Base-by-base conservation (phyloP, 30 jellyfish, hydroid and myxozoan genomes). In the Cassiopea xamachana region DNA sequence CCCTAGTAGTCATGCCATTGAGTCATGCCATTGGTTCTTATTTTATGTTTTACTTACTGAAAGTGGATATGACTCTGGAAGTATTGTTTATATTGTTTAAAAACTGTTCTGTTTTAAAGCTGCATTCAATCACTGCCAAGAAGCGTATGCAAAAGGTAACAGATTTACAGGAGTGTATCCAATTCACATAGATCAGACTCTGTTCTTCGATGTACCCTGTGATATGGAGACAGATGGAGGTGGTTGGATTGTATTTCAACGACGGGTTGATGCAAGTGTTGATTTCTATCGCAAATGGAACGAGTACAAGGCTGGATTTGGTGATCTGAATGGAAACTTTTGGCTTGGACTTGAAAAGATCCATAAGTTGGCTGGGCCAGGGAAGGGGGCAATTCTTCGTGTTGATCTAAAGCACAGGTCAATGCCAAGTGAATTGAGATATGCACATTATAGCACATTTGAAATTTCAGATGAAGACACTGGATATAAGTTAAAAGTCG, bases 191-290 rank as follows among this genome's bases (percentile, higher is more conserved):
- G 39, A 4, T 44, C 74, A 49, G 12, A 44, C 49, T 8, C 50
- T 1, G 5, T 16, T 69, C 55, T 82, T 68, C 60, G 19, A 61
- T n/a, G 89, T 77, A 47, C 64, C 58, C 75, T 87, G 94, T 58
- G 94, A 87, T 58, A 87, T 87, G 94, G 59, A 60, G 16, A 77
- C 94, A 19, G 88, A 87, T 60, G 94, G 89, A 15, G 94, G 94
- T 1, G 94, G 94, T 1, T 87, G 94, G 94, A 87, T 87, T 50
- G 88, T 87, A 17, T 76, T 87, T 39, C 94, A 87, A 69, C 86
- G 89, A 46, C 84, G 94, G 3, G 60, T 74, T n/a, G 78, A 75
- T 72, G 86, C 83, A 69, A 75, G 83, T 18, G 94, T 87, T 13
- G 86, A 27, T 27, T 27, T 27, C 39, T 27, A 18, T 7, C 86